phyloP scores from a whole-genome alignment of 2,888 invertebrate species.

The Xylota segnis region DNA sequence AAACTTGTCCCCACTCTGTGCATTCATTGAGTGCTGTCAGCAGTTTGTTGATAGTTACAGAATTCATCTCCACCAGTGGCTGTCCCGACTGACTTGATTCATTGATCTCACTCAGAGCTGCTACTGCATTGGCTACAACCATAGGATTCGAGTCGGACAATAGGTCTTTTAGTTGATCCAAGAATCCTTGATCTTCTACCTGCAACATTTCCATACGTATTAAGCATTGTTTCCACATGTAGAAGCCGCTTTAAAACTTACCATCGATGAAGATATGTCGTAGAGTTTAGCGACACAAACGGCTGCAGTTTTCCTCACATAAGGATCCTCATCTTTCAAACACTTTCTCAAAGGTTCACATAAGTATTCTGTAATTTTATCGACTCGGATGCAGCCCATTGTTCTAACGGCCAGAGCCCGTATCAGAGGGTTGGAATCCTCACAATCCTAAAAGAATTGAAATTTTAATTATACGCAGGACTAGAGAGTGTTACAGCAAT shows the following conservation, averaged over 20 bases:
- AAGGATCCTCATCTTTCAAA: conserved; percentile 97
- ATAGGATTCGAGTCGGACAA: conserved; percentile 99
- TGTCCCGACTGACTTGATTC: conserved; percentile 98
- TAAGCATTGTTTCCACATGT: background rate
- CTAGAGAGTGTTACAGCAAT: background rate
- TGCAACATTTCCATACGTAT: conserved; percentile 36
- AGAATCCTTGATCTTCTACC: conserved; percentile 92
- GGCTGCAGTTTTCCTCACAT: conserved; percentile 99
- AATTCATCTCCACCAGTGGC: conserved; percentile 97
- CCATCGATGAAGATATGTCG: conserved; percentile 94
- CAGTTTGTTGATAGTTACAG: conserved; percentile 98
- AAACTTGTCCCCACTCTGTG: conserved; percentile 99
- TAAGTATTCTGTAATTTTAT: conserved; percentile 99
- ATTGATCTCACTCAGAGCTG: conserved; percentile 98
- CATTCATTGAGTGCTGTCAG: conserved; percentile 99
- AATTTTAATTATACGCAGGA: conserved; percentile 15
- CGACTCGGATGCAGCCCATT: conserved; percentile 99
- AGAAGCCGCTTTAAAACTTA: conserved; percentile 80
- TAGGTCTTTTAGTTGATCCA: conserved; percentile 98
- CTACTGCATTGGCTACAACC: conserved; percentile 99
- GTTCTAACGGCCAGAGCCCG: conserved; percentile 99
- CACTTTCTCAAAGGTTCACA: conserved; percentile 99
- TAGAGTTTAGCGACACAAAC: conserved; percentile 99
- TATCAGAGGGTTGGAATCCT: conserved; percentile 99
- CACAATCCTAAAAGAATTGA: conserved; percentile 92